Base-by-base conservation (phyloP, 2,797 vertebrate species). In the Tiaroga cobitis region DNA sequence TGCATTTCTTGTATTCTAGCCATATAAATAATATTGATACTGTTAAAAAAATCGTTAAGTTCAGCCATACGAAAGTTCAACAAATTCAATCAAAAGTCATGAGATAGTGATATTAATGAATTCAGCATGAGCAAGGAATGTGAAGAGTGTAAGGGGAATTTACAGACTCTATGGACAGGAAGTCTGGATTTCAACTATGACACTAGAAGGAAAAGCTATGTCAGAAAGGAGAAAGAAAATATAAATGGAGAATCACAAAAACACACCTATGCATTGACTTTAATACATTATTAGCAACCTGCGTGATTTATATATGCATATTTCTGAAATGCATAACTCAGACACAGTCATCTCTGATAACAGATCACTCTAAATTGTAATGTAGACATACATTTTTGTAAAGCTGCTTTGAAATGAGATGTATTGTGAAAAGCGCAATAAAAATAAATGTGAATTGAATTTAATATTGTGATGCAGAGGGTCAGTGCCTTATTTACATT, bases 21-120 rank as follows among this genome's bases (percentile, higher is more conserved):
- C 54, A 11, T 43, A 16, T 3, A 24, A 8, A 11, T 46, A n/a
- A 34, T 49, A 37, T 37, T 37, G 1, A 80, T 51, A 43, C 7
- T 46, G 8, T 67, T 18, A 68, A 5, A 1, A n/a, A 11, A 11
- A 43, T 41, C 13, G 4, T 13, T 43, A 15, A 46, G 13, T 46
- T 46, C 43, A 46, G 43, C 13, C 1, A 46, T 46, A 46, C 43
- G 15, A 46, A 46, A 15, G 43, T 46, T 46, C 73, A 34, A 24
- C 16, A 76, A 37, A 34, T 68, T 68, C 10, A 51, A n/a, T 29
- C 29, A 37, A 37, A 51, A 18, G 78, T 51, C 43, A 49, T 26
- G 21, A 56, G 34, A 77, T 10, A 77, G 37, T 39, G 24, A 26
- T 73, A 61, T 43, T 72, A 73, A 82, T 73, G n/a, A 70, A 56